These are phyloP conservation scores for Xanthorhoe designata DNA, from an alignment of 2,888 invertebrate genomes.

Conservation along the genomic window DNA sequence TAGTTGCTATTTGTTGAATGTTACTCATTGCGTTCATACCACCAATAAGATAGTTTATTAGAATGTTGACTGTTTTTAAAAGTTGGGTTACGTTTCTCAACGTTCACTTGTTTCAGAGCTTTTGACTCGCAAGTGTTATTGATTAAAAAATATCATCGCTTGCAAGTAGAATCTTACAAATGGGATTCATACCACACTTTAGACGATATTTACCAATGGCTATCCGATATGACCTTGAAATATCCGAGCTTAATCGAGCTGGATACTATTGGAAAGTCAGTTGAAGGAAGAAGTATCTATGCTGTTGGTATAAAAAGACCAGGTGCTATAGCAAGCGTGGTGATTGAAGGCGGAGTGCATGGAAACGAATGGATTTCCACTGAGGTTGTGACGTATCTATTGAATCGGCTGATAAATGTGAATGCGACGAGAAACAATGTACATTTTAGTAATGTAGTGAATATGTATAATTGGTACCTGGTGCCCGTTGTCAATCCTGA, in stretches of 20 bases:
- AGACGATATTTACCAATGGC: slow-evolving; percentile 86
- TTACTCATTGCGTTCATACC: too few species aligned
- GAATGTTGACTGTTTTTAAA: too few species aligned
- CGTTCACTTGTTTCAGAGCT: slow-evolving; percentile 51
- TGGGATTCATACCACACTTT: slow-evolving; percentile 86
- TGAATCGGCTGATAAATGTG: slow-evolving; percentile 77
- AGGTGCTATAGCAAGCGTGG: slow-evolving; percentile 69
- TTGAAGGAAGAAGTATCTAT: slow-evolving; percentile 73
- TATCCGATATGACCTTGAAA: slow-evolving; percentile 72
- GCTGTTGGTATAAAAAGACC: slow-evolving; percentile 52
- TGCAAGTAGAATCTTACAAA: slow-evolving; percentile 50
- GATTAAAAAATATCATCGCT: slow-evolving; percentile 48
- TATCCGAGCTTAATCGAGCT: slow-evolving; percentile 70
- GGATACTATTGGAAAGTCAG: slow-evolving; percentile 69
- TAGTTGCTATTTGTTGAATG: too few species aligned
- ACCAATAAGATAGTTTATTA: too few species aligned
- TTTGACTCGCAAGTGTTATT: slow-evolving; percentile 64
- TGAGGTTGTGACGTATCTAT: slow-evolving; percentile 86
- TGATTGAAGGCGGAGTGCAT: slow-evolving; percentile 88
- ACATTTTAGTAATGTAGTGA: slow-evolving; percentile 65
- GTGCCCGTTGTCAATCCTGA: slow-evolving; percentile 91
- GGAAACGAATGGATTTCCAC: slow-evolving; percentile 91
- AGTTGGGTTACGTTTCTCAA: too few species aligned
- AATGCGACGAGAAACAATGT: slow-evolving; percentile 61
- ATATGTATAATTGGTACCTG: slow-evolving; percentile 87